Evolutionary conservation across 1,140 invertebrate species (phyloP), one percentile per base, ranked within the genome.

Genomic region (Solen grandis): DNA sequence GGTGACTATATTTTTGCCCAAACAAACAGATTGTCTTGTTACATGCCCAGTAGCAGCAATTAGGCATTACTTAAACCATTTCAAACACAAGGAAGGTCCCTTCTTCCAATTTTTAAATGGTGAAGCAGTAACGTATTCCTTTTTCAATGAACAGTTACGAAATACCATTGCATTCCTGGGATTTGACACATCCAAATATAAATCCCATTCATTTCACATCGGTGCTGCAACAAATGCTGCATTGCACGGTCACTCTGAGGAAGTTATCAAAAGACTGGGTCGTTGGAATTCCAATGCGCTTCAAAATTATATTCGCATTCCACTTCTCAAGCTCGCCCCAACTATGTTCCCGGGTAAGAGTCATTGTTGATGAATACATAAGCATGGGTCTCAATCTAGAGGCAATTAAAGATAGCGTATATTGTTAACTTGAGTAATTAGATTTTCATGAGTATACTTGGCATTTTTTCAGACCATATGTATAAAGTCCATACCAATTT

Each of bases 291-390:
- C 68, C 5, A 33, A 50, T 27, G 68, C 68, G 25, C 29, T 29
- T 8, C 3, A 41, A 22, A 52, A 4, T 29, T 70, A 70, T 31
- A 70, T 70, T 33, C 68, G 68, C 68, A 70, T 70, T 19, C 65
- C 65, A 33, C n/a, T n/a, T n/a, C n/a, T n/a, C n/a, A n/a, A n/a
- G n/a, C n/a, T n/a, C n/a, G n/a, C n/a, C n/a, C n/a, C n/a, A n/a
- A n/a, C n/a, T n/a, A n/a, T n/a, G n/a, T n/a, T n/a, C n/a, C n/a
- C n/a, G n/a, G n/a, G n/a, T n/a, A n/a, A n/a, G n/a, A n/a, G n/a
- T n/a, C n/a, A n/a, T n/a, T n/a, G n/a, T n/a, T n/a, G n/a, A n/a
- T n/a, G n/a, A n/a, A n/a, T n/a, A n/a, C n/a, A n/a, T n/a, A n/a
- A n/a, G n/a, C n/a, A n/a, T n/a, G n/a, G n/a, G n/a, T n/a, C n/a